Evolutionary conservation across 2,113 vertebrate genomes (phyloP), one percentile per base, ranked within the genome.

Genomic region (Sylvicapra grimmia): DNA sequence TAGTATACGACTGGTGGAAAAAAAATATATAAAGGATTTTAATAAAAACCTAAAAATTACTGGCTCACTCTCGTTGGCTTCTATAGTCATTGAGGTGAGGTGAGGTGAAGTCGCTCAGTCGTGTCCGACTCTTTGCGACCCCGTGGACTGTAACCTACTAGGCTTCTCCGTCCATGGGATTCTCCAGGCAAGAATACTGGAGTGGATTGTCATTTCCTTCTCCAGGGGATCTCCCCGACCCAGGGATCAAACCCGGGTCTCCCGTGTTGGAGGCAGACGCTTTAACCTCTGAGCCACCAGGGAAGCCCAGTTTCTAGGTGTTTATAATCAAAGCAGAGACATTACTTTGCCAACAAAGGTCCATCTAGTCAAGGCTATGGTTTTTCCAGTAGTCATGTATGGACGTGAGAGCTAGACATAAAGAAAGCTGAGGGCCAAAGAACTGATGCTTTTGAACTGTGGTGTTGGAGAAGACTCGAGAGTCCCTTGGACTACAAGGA

Each of bases 41-140:
- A 87, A 16, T 61, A 11, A 53, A 54, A 75, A 31, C 16, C 16
- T 15, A 83, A 72, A 85, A 90, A 19, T 61, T 14, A 92, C 29
- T 63, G 86, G 58, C 18, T 95, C 8, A 49, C 1, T 80, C 83
- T 65, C 54, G 23, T 25, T 27, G 25, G 58, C 44, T 49, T 44
- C 6, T 21, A 5, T 19, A 7, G 0, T 47, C 29, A 44, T 44
- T n/a, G n/a, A n/a, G n/a, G n/a, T n/a, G n/a, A n/a, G n/a, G n/a
- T n/a, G n/a, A n/a, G n/a, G n/a, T n/a, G n/a, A n/a, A n/a, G n/a
- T n/a, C n/a, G n/a, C n/a, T n/a, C n/a, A n/a, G n/a, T n/a, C n/a
- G n/a, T n/a, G n/a, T n/a, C n/a, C n/a, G n/a, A n/a, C n/a, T n/a
- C n/a, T n/a, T n/a, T n/a, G n/a, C n/a, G n/a, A n/a, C n/a, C n/a